A percentile compares a stretch with the other conserved stretches of the same genome.
These are phyloP conservation scores for Gnatocerus cornutus DNA, from an alignment of 2,888 invertebrate genomes.

Conservation along the genomic window DNA sequence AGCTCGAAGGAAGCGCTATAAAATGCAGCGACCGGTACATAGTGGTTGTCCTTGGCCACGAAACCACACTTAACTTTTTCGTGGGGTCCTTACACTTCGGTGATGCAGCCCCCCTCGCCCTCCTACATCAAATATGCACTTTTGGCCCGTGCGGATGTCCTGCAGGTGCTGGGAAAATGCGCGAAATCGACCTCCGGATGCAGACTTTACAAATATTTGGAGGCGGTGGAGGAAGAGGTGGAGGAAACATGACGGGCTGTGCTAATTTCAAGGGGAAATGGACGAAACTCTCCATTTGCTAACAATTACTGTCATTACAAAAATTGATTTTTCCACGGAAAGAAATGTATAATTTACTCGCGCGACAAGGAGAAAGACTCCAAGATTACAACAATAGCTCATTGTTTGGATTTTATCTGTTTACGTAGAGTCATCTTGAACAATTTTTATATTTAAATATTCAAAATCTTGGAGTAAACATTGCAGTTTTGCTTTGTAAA, in stretches of 20 bases:
- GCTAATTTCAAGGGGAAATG: conserved; percentile 16
- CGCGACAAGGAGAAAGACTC: background rate
- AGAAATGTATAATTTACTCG: too few species aligned
- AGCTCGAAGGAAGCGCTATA: conserved; percentile 63
- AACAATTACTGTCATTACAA: too few species aligned
- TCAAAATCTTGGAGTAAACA: too few species aligned
- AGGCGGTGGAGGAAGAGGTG: background rate
- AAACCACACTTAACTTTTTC: conserved; percentile 63
- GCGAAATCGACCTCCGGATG: conserved; percentile 18
- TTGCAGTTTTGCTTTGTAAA: too few species aligned
- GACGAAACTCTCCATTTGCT: too few species aligned
- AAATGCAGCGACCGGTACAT: conserved; percentile 63
- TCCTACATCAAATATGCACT: conserved; percentile 46
- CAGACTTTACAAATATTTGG: conserved; percentile 5
- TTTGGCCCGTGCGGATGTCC: conserved; percentile 25
- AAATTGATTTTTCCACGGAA: too few species aligned
- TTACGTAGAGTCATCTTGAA: too few species aligned
- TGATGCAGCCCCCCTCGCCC: conserved; percentile 50
- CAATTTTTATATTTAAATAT: too few species aligned
- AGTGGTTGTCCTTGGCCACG: conserved; percentile 68
- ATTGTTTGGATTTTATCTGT: conserved; percentile 8
- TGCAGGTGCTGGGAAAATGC: conserved; percentile 42
- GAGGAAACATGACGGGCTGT: background rate
- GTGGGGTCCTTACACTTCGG: conserved; percentile 61
- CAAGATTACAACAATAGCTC: conserved; percentile 11